Evolutionary conservation across 2,113 vertebrate genomes (phyloP).

Genomic region (Rhegmatorhina hoffmannsi): DNA sequence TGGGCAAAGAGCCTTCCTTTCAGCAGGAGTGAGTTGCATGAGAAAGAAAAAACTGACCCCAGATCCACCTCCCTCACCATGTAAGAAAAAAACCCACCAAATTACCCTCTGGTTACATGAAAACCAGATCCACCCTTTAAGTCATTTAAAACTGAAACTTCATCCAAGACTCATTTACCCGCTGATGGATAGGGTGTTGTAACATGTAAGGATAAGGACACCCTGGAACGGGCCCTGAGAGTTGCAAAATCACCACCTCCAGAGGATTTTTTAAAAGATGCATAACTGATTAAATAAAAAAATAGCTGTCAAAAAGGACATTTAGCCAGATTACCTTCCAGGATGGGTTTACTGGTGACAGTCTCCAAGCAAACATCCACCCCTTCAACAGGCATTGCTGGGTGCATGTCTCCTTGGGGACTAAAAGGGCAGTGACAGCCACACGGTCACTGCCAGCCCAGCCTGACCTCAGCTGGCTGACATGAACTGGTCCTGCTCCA

Average conservation of each 20-base stretch:
- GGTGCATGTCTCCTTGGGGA: not conserved
- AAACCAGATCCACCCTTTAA: conserved; percentile 28
- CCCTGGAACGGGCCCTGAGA: not conserved
- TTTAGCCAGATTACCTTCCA: not conserved
- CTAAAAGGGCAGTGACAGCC: not conserved
- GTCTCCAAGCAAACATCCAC: not conserved
- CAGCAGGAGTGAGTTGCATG: not conserved
- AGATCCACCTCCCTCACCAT: not conserved
- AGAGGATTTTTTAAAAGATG: not conserved
- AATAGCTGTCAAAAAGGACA: not conserved
- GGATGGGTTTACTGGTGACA: not conserved
- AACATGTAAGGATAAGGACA: not conserved
- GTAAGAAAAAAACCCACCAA: not conserved
- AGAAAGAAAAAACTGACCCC: conserved; percentile 22
- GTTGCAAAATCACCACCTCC: conserved; percentile 35
- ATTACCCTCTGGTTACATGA: conserved; percentile 33
- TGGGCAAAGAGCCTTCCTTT: conserved; percentile 12
- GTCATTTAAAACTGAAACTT: not conserved
- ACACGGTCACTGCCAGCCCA: not conserved
- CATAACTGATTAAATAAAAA: not conserved
- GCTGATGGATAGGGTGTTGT: not conserved
- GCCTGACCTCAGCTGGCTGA: not conserved
- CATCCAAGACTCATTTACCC: not conserved
- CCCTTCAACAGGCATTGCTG: not conserved
- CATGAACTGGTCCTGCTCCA: not conserved